Percentiles rank a stretch among this genome's conserved stretches.
These are phyloP conservation scores for Selenia dentaria DNA, from an alignment of 2,888 invertebrate genomes.

Conservation along the genomic window DNA sequence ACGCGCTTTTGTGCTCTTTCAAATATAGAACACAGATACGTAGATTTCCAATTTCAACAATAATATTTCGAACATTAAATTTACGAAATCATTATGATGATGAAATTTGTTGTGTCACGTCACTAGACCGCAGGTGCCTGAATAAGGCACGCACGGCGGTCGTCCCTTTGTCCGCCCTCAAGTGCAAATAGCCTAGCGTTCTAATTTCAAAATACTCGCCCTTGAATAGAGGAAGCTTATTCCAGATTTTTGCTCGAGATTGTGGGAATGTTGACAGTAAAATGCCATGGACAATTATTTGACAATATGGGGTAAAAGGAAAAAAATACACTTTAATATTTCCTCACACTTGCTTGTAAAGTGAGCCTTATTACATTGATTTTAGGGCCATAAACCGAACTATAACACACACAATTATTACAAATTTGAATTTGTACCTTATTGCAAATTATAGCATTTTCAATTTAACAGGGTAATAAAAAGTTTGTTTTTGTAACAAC, in stretches of 20 bases:
- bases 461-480: no score
- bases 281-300: background rate
- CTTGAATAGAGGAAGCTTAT: slow-evolving; percentile 53
- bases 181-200: slow-evolving; percentile 77
- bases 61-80: background rate
- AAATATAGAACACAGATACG: no score
- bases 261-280: slow-evolving; percentile 20
- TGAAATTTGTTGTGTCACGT: slow-evolving; percentile 7
- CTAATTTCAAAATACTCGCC: slow-evolving; percentile 70
- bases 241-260: slow-evolving; percentile 46
- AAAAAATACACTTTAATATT: no score
- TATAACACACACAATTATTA: no score
- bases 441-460: no score
- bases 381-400: no score
- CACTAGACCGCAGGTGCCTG: slow-evolving; percentile 39
- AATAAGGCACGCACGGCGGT: slow-evolving; percentile 58
- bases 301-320: no score
- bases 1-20: no score
- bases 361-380: no score
- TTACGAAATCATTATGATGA: background rate
- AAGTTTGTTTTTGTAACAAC: no score
- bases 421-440: no score
- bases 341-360: no score
- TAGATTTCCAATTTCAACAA: slow-evolving; percentile 6
- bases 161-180: slow-evolving; percentile 61